A percentile compares a stretch with the other conserved stretches of the same genome.
Evolutionary conservation across 2,888 invertebrate species (phyloP).

Genomic region (Alloplasta piceator): DNA sequence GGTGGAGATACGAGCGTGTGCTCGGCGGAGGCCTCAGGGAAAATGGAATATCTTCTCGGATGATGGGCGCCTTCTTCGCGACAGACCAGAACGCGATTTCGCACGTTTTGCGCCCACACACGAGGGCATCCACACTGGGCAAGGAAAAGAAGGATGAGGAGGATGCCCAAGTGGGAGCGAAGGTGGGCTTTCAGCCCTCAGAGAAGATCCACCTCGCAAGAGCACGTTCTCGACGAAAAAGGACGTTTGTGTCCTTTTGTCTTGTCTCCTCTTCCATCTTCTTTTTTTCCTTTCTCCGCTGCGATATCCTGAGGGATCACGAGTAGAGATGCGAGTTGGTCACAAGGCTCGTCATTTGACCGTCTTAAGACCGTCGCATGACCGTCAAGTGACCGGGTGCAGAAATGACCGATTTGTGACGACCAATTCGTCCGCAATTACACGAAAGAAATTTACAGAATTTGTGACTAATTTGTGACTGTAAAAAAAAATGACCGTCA

Average conservation of each 20-base stretch:
- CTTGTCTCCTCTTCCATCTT: conserved; percentile 20
- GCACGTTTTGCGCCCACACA: conserved; percentile 49
- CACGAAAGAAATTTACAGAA: too few species aligned
- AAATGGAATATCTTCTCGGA: conserved; percentile 55
- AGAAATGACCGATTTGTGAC: too few species aligned
- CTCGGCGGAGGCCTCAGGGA: conserved; percentile 35
- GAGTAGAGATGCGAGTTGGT: too few species aligned
- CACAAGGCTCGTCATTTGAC: too few species aligned
- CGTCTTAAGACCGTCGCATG: too few species aligned
- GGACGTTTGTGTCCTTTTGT: conserved; percentile 8
- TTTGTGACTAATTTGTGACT: too few species aligned
- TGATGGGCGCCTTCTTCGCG: conserved; percentile 28
- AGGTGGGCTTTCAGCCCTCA: neutral
- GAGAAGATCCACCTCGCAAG: conserved; percentile 5
- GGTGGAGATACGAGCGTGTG: neutral
- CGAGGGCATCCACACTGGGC: conserved; percentile 19
- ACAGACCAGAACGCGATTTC: conserved; percentile 23
- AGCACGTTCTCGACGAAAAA: conserved; percentile 2
- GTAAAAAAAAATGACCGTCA: too few species aligned
- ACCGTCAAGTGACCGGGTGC: too few species aligned
- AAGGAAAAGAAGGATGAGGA: conserved; percentile 7
- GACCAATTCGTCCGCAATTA: too few species aligned
- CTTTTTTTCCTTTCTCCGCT: conserved; percentile 5
- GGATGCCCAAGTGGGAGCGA: conserved; percentile 3
- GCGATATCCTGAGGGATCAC: neutral